Conservation (phyloP, 2,113 vertebrate genomes). For the Hepsetus odoe region DNA sequence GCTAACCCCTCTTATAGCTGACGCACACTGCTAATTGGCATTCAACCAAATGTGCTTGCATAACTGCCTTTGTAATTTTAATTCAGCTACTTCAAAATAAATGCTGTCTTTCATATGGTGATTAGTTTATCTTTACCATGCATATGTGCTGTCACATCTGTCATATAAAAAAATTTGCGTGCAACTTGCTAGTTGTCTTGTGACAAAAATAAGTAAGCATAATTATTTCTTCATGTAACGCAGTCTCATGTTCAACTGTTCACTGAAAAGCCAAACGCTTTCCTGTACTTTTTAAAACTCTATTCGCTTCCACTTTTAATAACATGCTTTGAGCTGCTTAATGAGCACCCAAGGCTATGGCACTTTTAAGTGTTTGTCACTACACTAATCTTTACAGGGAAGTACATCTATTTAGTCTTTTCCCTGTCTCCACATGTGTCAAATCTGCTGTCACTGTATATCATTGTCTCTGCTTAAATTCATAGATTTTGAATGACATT, state of each 20-base stretch:
- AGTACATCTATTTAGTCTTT: constrained; percentile 21
- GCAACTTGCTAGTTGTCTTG: not conserved
- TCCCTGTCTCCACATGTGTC: not conserved
- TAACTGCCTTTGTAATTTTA: not conserved
- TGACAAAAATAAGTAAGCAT: constrained; percentile 13
- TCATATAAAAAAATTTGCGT: not conserved
- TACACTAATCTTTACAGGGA: constrained; percentile 29
- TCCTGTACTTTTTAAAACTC: constrained; percentile 1
- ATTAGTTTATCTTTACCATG: not conserved
- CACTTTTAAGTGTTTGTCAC: constrained; percentile 42
- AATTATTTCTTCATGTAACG: constrained; percentile 11
- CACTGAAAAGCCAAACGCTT: constrained; percentile 17
- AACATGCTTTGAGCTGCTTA: constrained; percentile 35
- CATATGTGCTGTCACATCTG: not conserved
- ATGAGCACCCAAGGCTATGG: constrained; percentile 39
- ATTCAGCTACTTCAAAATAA: not conserved
- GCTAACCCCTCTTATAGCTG: not conserved
- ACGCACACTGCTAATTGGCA: not conserved
- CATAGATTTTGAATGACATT: not conserved
- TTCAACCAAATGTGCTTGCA: not conserved
- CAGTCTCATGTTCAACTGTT: too few species aligned
- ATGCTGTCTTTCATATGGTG: not conserved
- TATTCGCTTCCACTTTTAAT: constrained; percentile 24
- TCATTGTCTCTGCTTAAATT: not conserved
- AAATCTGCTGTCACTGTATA: not conserved